Conservation (phyloP, 2,888 invertebrate genomes). For the Diaperis boleti region DNA sequence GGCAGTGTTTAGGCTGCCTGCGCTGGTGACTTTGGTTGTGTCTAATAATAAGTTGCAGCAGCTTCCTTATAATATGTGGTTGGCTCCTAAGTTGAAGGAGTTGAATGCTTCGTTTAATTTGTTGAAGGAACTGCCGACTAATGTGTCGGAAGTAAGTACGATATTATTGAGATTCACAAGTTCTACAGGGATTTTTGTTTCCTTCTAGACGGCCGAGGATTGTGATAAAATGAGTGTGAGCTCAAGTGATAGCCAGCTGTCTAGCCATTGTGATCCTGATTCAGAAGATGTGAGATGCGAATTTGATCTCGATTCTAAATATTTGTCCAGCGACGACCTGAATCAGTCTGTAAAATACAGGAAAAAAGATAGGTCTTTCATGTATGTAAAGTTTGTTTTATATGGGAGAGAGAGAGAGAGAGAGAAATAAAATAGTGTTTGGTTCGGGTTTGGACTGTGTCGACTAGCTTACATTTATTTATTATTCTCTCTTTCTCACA, state of each 20-base stretch:
- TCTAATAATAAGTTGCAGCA: constrained; percentile 92
- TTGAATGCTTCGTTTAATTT: constrained; percentile 91
- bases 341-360: constrained; percentile 59
- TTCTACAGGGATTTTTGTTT: neutral
- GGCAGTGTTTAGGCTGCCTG: constrained; percentile 84
- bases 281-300: constrained; percentile 60
- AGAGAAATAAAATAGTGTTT: too few relatives aligned
- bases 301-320: constrained; percentile 58
- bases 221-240: constrained; percentile 64
- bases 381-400: constrained; percentile 56
- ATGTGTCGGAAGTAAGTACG: constrained; percentile 67
- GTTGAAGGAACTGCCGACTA: constrained; percentile 79
- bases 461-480: too few relatives aligned
- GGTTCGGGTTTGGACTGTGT: too few relatives aligned
- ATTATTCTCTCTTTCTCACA: too few relatives aligned
- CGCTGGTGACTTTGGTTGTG: constrained; percentile 86
- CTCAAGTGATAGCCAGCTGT: constrained; percentile 65
- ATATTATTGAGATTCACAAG: neutral
- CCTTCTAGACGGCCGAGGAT: constrained; percentile 59
- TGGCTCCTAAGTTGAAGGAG: constrained; percentile 86
- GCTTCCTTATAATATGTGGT: constrained; percentile 89
- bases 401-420: too few relatives aligned
- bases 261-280: constrained; percentile 61
- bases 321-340: constrained; percentile 57
- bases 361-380: constrained; percentile 63